Evolutionary conservation across 2,797 vertebrate species (phyloP).

Genomic region (Anguilla megastoma): DNA sequence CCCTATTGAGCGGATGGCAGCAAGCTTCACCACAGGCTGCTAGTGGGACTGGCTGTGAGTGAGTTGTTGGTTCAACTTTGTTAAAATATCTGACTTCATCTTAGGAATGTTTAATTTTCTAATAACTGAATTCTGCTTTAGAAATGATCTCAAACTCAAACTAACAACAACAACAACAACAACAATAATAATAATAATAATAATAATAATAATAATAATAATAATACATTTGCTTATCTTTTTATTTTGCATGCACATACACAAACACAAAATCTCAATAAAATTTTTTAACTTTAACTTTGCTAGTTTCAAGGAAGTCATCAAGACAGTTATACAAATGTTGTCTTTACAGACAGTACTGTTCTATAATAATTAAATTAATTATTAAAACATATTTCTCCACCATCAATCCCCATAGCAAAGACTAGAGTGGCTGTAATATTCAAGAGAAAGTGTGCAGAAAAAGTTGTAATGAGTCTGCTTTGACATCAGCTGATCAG

Average conservation of each 20-base stretch:
- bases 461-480: too few relatives aligned
- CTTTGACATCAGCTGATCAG: too few relatives aligned
- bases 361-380: conserved; percentile 27
- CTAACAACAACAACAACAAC: too few relatives aligned
- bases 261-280: background rate
- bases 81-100: background rate
- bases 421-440: background rate
- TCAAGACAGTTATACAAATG: too few relatives aligned
- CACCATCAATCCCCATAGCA: background rate
- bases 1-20: conserved; percentile 11
- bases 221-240: too few relatives aligned
- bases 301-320: too few relatives aligned
- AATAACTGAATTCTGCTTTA: background rate
- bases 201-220: too few relatives aligned
- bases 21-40: background rate
- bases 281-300: too few relatives aligned
- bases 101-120: background rate
- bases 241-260: background rate
- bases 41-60: background rate
- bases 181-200: too few relatives aligned
- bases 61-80: background rate
- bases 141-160: background rate
- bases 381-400: conserved; percentile 16
- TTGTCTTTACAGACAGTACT: conserved; percentile 38
- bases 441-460: too few relatives aligned